A percentile compares a stretch with the other conserved stretches of the same genome.
Evolutionary conservation across 2,888 invertebrate species (phyloP).

Genomic region (Thyatira batis): DNA sequence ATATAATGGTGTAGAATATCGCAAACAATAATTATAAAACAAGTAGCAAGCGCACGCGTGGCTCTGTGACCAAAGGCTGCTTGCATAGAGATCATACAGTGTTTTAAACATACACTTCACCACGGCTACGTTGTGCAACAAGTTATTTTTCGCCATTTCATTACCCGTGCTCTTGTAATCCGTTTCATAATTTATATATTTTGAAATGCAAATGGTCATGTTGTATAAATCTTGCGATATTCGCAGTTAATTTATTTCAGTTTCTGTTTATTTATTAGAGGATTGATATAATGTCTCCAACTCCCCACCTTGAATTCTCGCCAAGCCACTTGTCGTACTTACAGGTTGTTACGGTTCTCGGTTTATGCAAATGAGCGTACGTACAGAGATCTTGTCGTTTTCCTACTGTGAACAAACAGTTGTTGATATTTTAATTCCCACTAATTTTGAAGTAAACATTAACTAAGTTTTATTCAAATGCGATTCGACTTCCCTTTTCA

Average conservation of each 20-base stretch:
- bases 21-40: neutral
- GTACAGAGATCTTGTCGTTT: conserved; percentile 34
- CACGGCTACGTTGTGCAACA: conserved; percentile 29
- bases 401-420: conserved; percentile 32
- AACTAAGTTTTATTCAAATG: neutral
- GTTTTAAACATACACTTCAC: neutral
- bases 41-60: neutral
- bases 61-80: neutral
- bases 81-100: neutral
- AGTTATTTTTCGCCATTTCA: conserved; percentile 13
- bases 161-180: conserved; percentile 24
- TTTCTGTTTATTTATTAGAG: conserved; percentile 21
- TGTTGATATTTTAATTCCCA: conserved; percentile 19
- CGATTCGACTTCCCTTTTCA: neutral
- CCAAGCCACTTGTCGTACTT: conserved; percentile 37
- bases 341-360: conserved; percentile 41
- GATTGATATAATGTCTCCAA: conserved; percentile 22
- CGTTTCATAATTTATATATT: conserved; percentile 42
- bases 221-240: conserved; percentile 39
- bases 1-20: conserved; percentile 10
- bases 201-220: conserved; percentile 35
- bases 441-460: conserved; percentile 8
- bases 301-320: conserved; percentile 40
- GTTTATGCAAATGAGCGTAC: conserved; percentile 44
- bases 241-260: conserved; percentile 18